Conservation (phyloP, 2,797 vertebrate genomes). For the Hoplostethus atlanticus region DNA sequence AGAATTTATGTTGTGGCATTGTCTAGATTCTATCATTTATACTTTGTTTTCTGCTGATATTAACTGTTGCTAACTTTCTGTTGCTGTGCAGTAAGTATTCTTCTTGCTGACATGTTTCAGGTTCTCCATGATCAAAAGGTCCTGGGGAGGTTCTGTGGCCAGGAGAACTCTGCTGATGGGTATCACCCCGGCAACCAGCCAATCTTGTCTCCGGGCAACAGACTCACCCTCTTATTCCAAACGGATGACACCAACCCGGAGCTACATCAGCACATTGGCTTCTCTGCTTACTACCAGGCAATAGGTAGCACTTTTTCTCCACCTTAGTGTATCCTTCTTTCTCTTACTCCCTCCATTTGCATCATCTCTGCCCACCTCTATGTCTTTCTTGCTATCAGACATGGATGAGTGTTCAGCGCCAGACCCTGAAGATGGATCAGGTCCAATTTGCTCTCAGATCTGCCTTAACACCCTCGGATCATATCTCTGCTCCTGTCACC, state of each 20-base stretch:
- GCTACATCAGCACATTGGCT: conserved; percentile 71
- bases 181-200: conserved; percentile 77
- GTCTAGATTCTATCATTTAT: not conserved
- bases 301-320: conserved; percentile 63
- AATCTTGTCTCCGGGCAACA: conserved; percentile 81
- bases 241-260: conserved; percentile 74
- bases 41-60: not conserved
- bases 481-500: conserved; percentile 83
- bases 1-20: not conserved
- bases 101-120: conserved; percentile 48
- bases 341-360: too few relatives aligned
- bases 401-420: conserved; percentile 80
- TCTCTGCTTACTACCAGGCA: conserved; percentile 80
- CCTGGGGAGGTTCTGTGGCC: conserved; percentile 84
- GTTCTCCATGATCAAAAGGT: conserved; percentile 71
- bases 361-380: not conserved
- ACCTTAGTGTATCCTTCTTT: too few relatives aligned
- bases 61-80: not conserved
- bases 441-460: conserved; percentile 80
- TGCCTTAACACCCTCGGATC: conserved; percentile 86
- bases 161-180: conserved; percentile 74
- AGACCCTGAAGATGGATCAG: conserved; percentile 56
- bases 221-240: conserved; percentile 75
- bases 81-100: not conserved
- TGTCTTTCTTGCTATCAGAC: conserved; percentile 68